Conservation (phyloP, 2,888 invertebrate genomes). For the Azorinus chamasolen region DNA sequence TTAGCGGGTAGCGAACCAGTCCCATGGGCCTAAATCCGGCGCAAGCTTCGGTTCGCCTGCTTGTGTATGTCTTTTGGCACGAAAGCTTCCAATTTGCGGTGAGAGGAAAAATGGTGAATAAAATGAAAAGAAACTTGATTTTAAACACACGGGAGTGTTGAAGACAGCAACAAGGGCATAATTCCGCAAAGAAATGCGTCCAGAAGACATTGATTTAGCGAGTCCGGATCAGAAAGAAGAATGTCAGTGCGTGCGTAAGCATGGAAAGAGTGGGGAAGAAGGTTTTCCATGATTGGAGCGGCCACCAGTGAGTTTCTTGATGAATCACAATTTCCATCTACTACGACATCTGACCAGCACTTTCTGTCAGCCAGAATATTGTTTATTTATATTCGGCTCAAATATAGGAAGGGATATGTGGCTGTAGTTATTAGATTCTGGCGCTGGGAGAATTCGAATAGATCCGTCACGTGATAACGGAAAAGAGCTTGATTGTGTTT, state of each 20-base stretch:
- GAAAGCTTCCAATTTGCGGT: conserved; percentile 58
- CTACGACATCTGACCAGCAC: no score
- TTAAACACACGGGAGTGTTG: conserved; percentile 68
- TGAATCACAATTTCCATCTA: conserved; percentile 17
- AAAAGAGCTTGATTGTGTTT: no score
- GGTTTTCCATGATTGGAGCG: conserved; percentile 1
- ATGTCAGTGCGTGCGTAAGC: conserved; percentile 52
- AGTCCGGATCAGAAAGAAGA: conserved; percentile 39
- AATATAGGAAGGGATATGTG: no score
- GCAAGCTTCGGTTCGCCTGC: conserved; percentile 46
- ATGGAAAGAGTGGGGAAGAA: conserved; percentile 1
- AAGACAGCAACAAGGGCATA: conserved; percentile 47
- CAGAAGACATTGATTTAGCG: conserved; percentile 66
- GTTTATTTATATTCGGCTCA: no score
- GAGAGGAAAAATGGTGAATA: conserved; percentile 62
- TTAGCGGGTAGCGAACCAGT: conserved; percentile 58
- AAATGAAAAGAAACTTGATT: conserved; percentile 73
- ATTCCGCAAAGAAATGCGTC: conserved; percentile 57
- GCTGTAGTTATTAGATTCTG: no score
- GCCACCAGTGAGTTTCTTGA: conserved; percentile 27
- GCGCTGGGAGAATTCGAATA: no score
- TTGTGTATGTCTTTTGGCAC: conserved; percentile 58
- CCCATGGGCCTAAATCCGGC: conserved; percentile 52
- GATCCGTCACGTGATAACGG: no score
- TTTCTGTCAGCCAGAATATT: no score